These are phyloP conservation scores for Acrocyrtus sp. DNA, from an alignment of 2,888 invertebrate genomes.

Conservation along the genomic window DNA sequence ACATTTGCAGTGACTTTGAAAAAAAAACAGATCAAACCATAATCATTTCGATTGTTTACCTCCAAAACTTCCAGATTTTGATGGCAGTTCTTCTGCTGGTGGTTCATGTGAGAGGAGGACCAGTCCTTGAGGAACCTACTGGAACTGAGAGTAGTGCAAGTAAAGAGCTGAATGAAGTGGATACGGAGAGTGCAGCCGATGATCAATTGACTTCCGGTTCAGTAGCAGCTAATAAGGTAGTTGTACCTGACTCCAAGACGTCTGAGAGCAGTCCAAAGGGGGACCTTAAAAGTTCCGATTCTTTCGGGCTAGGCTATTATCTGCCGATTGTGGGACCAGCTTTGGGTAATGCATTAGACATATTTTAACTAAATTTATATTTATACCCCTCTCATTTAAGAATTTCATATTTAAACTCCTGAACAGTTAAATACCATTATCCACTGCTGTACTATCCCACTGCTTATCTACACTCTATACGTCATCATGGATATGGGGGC, in stretches of 20 bases:
- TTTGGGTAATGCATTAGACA: constrained; percentile 28
- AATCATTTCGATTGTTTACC: background rate
- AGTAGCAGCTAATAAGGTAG: background rate
- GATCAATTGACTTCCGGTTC: constrained; percentile 29
- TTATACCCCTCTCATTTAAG: too few relatives aligned
- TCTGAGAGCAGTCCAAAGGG: background rate
- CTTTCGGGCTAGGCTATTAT: constrained; percentile 47
- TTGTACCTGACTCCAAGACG: background rate
- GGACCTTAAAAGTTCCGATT: constrained; percentile 41
- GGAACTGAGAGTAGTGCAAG: background rate
- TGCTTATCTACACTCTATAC: constrained; percentile 31
- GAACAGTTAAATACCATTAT: constrained; percentile 40
- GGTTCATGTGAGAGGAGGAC: background rate
- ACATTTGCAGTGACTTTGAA: too few relatives aligned
- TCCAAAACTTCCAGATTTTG: background rate
- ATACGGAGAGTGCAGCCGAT: too few relatives aligned
- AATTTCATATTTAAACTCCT: too few relatives aligned
- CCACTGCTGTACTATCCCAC: constrained; percentile 21
- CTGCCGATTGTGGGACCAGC: constrained; percentile 19
- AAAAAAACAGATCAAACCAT: too few relatives aligned
- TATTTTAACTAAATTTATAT: too few relatives aligned
- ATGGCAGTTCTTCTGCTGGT: background rate
- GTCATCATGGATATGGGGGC: constrained; percentile 43
- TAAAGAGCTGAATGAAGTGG: background rate
- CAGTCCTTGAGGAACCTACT: background rate